Conservation (phyloP, 35 echinoderm and acorn worm species). For the Apostichopus japonicus region DNA sequence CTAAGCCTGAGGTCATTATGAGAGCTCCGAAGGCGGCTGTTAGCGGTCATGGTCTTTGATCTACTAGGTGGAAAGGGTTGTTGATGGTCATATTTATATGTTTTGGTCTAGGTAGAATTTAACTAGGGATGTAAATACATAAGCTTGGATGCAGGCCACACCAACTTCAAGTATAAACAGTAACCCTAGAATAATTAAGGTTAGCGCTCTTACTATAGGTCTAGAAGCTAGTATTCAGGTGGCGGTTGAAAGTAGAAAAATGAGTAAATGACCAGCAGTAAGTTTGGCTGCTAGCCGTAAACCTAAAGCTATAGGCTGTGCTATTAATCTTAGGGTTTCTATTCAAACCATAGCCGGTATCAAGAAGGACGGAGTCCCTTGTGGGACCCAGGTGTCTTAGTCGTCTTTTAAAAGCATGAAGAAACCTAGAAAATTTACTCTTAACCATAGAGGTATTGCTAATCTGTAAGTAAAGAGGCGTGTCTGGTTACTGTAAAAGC, state of each 20-base stretch:
- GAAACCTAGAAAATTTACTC: slow-evolving; percentile 60
- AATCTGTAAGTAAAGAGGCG: slow-evolving; percentile 58
- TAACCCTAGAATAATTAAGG: slow-evolving; percentile 40
- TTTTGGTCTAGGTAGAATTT: slow-evolving; percentile 70
- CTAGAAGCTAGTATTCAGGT: slow-evolving; percentile 17
- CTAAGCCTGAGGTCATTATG: slow-evolving; percentile 62
- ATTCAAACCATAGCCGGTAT: slow-evolving; percentile 75
- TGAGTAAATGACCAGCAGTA: slow-evolving; percentile 68
- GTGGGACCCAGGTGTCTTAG: slow-evolving; percentile 69
- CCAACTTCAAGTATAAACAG: slow-evolving; percentile 74
- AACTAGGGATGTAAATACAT: slow-evolving; percentile 61
- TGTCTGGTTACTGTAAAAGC: slow-evolving; percentile 69
- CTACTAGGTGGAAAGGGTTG: slow-evolving; percentile 83
- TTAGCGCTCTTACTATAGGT: slow-evolving; percentile 1
- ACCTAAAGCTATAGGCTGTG: slow-evolving; percentile 69
- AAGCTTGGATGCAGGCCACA: slow-evolving; percentile 77
- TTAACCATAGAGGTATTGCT: slow-evolving; percentile 54
- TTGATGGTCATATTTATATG: slow-evolving; percentile 72
- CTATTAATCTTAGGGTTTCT: slow-evolving; percentile 64
- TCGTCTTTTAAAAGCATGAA: slow-evolving; percentile 52
- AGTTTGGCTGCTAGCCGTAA: slow-evolving; percentile 74
- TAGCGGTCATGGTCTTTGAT: slow-evolving; percentile 79
- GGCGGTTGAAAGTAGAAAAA: slow-evolving; percentile 49
- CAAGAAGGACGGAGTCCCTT: slow-evolving; percentile 58
- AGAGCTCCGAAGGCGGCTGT: slow-evolving; percentile 64